These are phyloP conservation scores for Taxidea taxus DNA, from an alignment of 2,113 vertebrate species.

Conservation along the genomic window DNA sequence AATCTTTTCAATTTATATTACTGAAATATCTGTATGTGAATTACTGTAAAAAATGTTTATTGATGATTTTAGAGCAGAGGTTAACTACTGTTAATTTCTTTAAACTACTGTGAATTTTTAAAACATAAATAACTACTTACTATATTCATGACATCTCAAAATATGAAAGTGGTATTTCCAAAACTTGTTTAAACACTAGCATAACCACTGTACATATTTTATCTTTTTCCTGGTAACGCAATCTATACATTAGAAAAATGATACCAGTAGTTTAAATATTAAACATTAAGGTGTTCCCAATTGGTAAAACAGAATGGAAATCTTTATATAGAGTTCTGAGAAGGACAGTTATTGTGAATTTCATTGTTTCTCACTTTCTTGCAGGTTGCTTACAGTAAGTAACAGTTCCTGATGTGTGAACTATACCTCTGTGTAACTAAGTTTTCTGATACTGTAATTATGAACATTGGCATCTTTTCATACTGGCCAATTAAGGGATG, in stretches of 20 bases:
- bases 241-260: conserved; percentile 67
- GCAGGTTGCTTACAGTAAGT: background rate
- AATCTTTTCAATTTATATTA: conserved; percentile 17
- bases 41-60: background rate
- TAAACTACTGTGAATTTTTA: conserved; percentile 30
- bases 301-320: conserved; percentile 56
- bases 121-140: conserved; percentile 48
- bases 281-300: conserved; percentile 60
- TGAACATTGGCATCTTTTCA: conserved; percentile 9
- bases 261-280: conserved; percentile 69
- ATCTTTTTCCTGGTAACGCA: conserved; percentile 20
- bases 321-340: background rate
- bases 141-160: conserved; percentile 56
- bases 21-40: conserved; percentile 33
- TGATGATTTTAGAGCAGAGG: conserved; percentile 25
- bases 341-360: background rate
- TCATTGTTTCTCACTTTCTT: background rate
- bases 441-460: background rate
- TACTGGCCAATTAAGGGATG: background rate
- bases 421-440: background rate
- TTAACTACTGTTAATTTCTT: conserved; percentile 21
- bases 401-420: background rate
- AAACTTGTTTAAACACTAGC: conserved; percentile 43
- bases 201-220: conserved; percentile 26
- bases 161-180: conserved; percentile 54